These are phyloP conservation scores for Phlogophora meticulosa DNA, from an alignment of 2,888 invertebrate species.

Conservation along the genomic window DNA sequence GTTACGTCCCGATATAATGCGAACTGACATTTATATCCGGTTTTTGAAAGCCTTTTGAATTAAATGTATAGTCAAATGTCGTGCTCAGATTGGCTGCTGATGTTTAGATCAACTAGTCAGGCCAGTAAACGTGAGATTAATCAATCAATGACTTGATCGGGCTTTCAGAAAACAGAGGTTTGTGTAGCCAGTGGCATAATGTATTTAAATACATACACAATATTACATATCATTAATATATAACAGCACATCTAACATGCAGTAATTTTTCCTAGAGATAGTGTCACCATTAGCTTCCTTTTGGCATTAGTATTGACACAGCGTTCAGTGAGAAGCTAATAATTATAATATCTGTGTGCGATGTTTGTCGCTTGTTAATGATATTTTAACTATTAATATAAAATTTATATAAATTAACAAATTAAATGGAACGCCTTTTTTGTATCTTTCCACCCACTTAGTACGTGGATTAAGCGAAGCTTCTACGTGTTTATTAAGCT, in stretches of 20 bases:
- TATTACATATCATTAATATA: conserved; percentile 24
- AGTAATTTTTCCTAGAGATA: conserved; percentile 33
- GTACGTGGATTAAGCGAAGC: conserved; percentile 20
- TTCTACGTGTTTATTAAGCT: conserved; percentile 7
- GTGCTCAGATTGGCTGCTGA: background rate
- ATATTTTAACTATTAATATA: conserved; percentile 26
- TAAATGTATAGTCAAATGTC: background rate
- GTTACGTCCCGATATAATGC: background rate
- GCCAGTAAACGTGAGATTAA: background rate
- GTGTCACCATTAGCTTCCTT: conserved; percentile 33
- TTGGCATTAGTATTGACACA: conserved; percentile 44
- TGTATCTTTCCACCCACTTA: background rate
- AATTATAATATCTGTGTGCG: conserved; percentile 49
- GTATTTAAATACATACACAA: conserved; percentile 25
- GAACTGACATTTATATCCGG: background rate
- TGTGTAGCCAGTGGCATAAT: conserved; percentile 4
- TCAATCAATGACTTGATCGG: background rate
- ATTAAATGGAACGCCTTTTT: conserved; percentile 25
- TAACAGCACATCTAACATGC: conserved; percentile 53
- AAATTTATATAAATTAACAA: conserved; percentile 32
- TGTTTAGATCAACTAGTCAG: background rate
- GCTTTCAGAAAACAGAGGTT: conserved; percentile 30
- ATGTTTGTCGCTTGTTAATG: conserved; percentile 39
- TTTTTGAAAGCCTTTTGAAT: conserved; percentile 23
- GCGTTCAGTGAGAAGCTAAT: conserved; percentile 26